These are phyloP conservation scores for Heliconius hortense DNA, from an alignment of 2,888 invertebrate species.

Conservation along the genomic window DNA sequence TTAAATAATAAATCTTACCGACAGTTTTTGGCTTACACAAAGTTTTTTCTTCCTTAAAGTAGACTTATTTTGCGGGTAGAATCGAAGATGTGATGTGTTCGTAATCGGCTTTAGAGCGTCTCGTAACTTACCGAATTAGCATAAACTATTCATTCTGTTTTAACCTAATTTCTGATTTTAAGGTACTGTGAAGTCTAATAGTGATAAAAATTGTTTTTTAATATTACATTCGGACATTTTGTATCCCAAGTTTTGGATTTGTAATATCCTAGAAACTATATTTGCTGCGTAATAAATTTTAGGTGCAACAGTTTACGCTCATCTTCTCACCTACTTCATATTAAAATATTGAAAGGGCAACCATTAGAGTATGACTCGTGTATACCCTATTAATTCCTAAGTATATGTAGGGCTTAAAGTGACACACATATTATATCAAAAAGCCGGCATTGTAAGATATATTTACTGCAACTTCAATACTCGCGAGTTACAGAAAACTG, in stretches of 20 bases:
- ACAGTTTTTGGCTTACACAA: slow-evolving; percentile 6
- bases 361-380: not conserved
- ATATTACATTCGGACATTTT: too few relatives aligned
- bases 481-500: slow-evolving; percentile 15
- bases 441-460: not conserved
- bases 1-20: slow-evolving; percentile 6
- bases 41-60: slow-evolving; percentile 15
- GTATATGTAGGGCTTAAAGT: slow-evolving; percentile 4
- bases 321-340: not conserved
- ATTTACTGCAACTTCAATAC: slow-evolving; percentile 21
- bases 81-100: slow-evolving; percentile 44
- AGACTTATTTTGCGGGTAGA: slow-evolving; percentile 33
- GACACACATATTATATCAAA: slow-evolving; percentile 1
- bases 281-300: not conserved
- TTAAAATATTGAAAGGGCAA: not conserved
- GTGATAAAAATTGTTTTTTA: not conserved
- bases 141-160: slow-evolving; percentile 52
- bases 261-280: not conserved
- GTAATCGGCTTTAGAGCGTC: slow-evolving; percentile 61
- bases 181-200: not conserved
- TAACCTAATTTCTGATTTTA: not conserved
- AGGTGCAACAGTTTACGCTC: not conserved
- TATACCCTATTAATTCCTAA: not conserved
- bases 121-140: slow-evolving; percentile 63
- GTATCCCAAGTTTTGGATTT: not conserved